A percentile compares a stretch with the other conserved stretches of the same genome.
These are phyloP conservation scores for Cerceris rybyensis DNA, from an alignment of 2,888 invertebrate genomes.

Conservation along the genomic window DNA sequence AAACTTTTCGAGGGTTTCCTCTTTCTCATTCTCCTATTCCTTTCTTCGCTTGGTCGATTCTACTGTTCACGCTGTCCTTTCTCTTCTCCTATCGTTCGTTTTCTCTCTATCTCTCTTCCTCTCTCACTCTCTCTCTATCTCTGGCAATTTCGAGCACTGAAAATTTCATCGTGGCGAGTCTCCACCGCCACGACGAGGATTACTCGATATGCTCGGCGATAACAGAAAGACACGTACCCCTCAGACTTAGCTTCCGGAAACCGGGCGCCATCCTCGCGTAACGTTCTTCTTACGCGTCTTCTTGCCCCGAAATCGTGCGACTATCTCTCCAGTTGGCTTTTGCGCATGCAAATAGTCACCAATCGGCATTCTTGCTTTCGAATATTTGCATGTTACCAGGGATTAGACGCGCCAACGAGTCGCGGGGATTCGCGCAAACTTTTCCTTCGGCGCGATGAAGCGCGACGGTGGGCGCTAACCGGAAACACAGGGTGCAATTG, in stretches of 20 bases:
- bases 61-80: background rate
- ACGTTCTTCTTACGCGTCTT: background rate
- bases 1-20: constrained; percentile 47
- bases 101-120: constrained; percentile 1
- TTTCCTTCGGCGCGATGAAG: background rate
- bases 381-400: background rate
- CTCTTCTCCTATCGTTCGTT: background rate
- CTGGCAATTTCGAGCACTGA: constrained; percentile 37
- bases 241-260: constrained; percentile 8
- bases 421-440: background rate
- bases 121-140: constrained; percentile 7
- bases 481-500: background rate
- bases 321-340: background rate
- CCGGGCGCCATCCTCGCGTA: background rate
- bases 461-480: background rate
- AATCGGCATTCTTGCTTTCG: background rate
- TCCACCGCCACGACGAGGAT: constrained; percentile 27
- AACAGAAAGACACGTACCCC: constrained; percentile 37
- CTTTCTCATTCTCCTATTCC: constrained; percentile 12
- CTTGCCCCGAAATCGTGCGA: background rate
- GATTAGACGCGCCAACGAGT: background rate
- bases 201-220: constrained; percentile 44
- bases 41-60: constrained; percentile 19
- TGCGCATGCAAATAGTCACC: constrained; percentile 4
- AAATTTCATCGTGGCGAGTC: constrained; percentile 22